phyloP scores from a whole-genome alignment of 2,113 vertebrate species.

The Centropus unirufus region DNA sequence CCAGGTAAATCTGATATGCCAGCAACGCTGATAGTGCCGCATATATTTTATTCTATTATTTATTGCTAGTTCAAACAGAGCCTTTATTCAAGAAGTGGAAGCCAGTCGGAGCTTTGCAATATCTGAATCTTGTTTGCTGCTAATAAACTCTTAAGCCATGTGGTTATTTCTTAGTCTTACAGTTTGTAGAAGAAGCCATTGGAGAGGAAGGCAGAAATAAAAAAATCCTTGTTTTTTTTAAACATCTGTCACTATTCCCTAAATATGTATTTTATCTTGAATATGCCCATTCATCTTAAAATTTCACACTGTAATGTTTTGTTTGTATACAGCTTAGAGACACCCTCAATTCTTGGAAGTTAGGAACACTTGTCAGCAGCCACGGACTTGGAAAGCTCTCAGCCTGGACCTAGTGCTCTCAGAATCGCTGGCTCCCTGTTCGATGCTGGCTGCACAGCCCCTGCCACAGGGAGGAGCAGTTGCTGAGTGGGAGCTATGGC shows the following conservation, averaged over 20 bases:
- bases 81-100: neutral
- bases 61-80: neutral
- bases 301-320: neutral
- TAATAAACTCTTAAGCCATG: neutral
- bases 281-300: neutral
- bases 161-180: neutral
- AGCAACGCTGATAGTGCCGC: neutral
- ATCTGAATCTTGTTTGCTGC: neutral
- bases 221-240: neutral
- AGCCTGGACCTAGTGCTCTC: neutral
- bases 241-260: neutral
- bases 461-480: neutral
- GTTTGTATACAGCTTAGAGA: neutral
- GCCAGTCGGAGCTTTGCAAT: neutral
- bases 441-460: neutral
- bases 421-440: neutral
- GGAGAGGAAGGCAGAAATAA: neutral
- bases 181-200: neutral
- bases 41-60: neutral
- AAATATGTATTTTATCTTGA: neutral
- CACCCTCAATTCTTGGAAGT: neutral
- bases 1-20: neutral
- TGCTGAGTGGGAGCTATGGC: neutral
- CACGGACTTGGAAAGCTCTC: neutral
- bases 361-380: neutral